phyloP scores from a whole-genome alignment of 1,140 invertebrate species.

The Cotesia chilonis region DNA sequence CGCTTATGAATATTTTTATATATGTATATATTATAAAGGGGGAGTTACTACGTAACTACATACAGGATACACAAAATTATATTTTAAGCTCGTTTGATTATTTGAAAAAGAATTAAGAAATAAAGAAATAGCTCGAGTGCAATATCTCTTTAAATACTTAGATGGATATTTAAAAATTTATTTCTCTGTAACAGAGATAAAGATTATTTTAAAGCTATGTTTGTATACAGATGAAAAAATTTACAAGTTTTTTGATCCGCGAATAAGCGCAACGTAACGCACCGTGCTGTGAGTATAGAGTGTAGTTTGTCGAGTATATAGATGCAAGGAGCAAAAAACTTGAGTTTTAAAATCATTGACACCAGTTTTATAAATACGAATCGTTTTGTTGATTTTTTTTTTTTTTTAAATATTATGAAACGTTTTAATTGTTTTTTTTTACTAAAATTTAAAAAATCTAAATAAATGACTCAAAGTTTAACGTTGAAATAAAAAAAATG shows the following conservation, averaged over 20 bases:
- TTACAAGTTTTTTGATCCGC: constrained; percentile 62
- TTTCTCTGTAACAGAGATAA: constrained; percentile 33
- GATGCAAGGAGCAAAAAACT: too few species aligned
- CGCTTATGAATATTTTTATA: neutral
- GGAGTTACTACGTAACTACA: constrained; percentile 31
- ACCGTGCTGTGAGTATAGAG: constrained; percentile 12
- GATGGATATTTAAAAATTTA: neutral
- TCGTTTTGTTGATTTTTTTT: too few species aligned
- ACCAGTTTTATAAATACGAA: too few species aligned
- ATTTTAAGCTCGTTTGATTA: constrained; percentile 65
- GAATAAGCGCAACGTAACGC: constrained; percentile 26
- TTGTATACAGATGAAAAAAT: constrained; percentile 53
- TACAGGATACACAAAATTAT: constrained; percentile 46
- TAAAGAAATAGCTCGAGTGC: too few species aligned
- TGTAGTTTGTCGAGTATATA: constrained; percentile 29
- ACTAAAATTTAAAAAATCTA: too few species aligned
- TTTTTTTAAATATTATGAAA: too few species aligned
- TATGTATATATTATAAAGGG: neutral
- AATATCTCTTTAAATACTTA: too few species aligned
- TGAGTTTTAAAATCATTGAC: too few species aligned
- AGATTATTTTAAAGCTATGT: constrained; percentile 30
- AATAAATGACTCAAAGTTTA: too few species aligned
- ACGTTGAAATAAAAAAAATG: too few species aligned
- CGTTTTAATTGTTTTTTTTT: too few species aligned
- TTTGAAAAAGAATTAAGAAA: constrained; percentile 47